Conservation (phyloP, 2,113 vertebrate species). For the Antigone vipio region DNA sequence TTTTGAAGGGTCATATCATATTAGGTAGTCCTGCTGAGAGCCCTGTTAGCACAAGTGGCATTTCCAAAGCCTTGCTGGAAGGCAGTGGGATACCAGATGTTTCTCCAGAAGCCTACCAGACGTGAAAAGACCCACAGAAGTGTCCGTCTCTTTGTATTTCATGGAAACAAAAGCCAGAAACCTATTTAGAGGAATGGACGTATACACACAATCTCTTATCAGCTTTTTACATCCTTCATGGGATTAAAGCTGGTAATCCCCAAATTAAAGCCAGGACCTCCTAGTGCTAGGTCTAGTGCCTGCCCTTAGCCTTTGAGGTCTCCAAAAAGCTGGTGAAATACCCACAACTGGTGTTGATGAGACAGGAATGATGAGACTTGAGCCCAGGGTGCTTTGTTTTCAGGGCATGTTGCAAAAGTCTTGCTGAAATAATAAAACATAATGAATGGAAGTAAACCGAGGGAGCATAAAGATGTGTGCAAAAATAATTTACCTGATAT, state of each 20-base stretch:
- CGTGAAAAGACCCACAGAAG: background rate
- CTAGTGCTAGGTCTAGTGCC: background rate
- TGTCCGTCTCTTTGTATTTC: background rate
- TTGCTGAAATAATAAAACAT: background rate
- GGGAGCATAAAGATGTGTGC: background rate
- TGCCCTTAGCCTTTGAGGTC: background rate
- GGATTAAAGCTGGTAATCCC: background rate
- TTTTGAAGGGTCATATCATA: background rate
- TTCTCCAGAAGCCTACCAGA: background rate
- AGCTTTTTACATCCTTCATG: background rate
- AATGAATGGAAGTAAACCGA: background rate
- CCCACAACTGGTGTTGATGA: background rate
- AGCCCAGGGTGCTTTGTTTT: background rate
- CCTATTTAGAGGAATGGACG: background rate
- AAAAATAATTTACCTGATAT: background rate
- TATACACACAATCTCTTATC: background rate
- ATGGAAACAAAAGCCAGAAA: background rate
- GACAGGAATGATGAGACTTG: background rate
- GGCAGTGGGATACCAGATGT: background rate
- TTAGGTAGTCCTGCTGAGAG: background rate
- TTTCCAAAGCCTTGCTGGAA: background rate
- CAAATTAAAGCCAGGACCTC: background rate
- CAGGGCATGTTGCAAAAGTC: background rate
- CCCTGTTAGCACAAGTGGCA: background rate
- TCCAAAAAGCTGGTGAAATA: background rate